Base-by-base conservation (phyloP, 1,140 invertebrate species). In the Idris sp. region DNA sequence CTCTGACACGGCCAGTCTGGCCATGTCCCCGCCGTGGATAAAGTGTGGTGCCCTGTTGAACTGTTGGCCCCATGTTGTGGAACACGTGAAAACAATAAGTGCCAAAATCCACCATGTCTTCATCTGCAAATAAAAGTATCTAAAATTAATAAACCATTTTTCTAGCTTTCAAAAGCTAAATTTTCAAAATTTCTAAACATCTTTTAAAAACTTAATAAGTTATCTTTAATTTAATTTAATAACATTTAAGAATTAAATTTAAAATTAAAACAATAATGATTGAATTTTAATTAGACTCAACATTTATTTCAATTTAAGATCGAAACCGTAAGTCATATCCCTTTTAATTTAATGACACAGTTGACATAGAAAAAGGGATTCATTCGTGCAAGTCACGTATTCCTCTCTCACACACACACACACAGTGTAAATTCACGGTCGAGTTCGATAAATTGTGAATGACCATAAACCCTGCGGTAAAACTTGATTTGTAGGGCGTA, bases 21-120 rank as follows among this genome's bases (percentile, higher is more conserved):
- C 90, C 93, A 95, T 94, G 76, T 95, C 93, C 3, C 93, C 93
- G 22, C 92, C 92, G 14, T 92, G 89, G 4, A 93, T 84, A 80
- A 95, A 95, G 67, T 92, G 91, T 3, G 94, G 94, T 0, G 92
- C 90, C 58, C 90, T 88, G 87, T 93, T 93, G 69, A 92, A 87
- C 38, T 89, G 84, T 68, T 88, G 87, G 36, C 77, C 76, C 73
- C 81, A 80, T 76, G 76, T 68, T 31, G 59, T 28, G 30, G 74
- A 72, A 68, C 75, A 76, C n/a, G 73, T 65, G 28, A 61, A 78
- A 10, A 78, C 31, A 33, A 77, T 26, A 4, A 86, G 25, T 11
- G 74, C 33, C 3, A 82, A n/a, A 64, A 80, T 44, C 15, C 73
- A 51, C 81, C 76, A 81, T 83, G 85, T 86, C 62, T 74, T 86